Evolutionary conservation across 1,140 invertebrate genomes (phyloP).

Genomic region (Metaphire vulgaris): DNA sequence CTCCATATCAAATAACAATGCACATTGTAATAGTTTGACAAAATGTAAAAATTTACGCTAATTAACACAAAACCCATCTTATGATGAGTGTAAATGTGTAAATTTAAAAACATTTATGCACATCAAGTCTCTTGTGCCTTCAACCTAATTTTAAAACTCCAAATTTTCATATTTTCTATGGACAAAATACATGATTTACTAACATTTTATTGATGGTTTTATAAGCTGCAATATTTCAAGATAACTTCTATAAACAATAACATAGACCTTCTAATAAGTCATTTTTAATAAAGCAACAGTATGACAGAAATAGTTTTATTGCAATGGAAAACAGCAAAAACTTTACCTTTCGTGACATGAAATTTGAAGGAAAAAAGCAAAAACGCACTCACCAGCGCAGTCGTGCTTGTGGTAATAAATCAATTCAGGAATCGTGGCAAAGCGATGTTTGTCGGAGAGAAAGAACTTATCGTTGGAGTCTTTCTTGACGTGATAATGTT

Average conservation of each 20-base stretch:
- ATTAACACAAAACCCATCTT: not conserved
- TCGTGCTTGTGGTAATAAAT: slow-evolving; percentile 93
- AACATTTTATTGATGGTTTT: not conserved
- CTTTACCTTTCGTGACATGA: not conserved
- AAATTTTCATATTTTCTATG: too few relatives aligned
- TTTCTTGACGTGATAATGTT: slow-evolving; percentile 83
- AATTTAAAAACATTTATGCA: not conserved
- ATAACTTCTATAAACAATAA: not conserved
- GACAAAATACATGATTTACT: too few relatives aligned
- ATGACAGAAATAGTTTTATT: not conserved
- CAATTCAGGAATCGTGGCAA: slow-evolving; percentile 78
- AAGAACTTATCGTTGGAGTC: slow-evolving; percentile 78
- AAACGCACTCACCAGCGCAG: slow-evolving; percentile 70
- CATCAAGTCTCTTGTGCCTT: too few relatives aligned
- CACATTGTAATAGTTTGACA: not conserved
- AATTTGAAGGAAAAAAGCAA: not conserved
- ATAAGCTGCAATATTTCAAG: not conserved
- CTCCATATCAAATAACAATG: not conserved
- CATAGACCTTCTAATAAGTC: not conserved
- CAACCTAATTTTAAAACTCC: too few relatives aligned
- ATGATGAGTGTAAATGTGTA: not conserved
- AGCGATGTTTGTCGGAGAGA: slow-evolving; percentile 86
- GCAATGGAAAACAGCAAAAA: not conserved
- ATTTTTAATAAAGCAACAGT: not conserved
- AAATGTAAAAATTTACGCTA: not conserved